These are phyloP conservation scores for Conops quadrifasciatus DNA, from an alignment of 2,888 invertebrate species.

Conservation along the genomic window DNA sequence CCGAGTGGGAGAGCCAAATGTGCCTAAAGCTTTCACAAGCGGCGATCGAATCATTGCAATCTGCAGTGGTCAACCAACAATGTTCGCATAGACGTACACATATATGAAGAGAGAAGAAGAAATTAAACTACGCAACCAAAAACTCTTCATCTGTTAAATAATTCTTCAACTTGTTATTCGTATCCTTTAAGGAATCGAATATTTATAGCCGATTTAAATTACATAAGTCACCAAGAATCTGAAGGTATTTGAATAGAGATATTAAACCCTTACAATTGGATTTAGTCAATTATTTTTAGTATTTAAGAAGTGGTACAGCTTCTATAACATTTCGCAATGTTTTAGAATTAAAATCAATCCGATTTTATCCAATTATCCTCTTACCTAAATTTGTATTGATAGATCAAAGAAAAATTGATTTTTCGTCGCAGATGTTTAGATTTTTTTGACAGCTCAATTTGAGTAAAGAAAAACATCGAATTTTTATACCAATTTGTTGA, in stretches of 20 bases:
- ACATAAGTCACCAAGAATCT: slow-evolving; percentile 40
- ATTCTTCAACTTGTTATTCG: background rate
- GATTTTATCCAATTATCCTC: background rate
- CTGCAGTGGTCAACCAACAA: slow-evolving; percentile 42
- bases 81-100: slow-evolving; percentile 6
- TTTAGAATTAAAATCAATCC: too few species aligned
- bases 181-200: background rate
- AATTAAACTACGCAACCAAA: background rate
- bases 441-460: too few species aligned
- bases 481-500: too few species aligned
- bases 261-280: too few species aligned
- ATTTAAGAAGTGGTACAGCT: too few species aligned
- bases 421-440: too few species aligned
- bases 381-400: background rate
- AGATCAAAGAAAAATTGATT: background rate
- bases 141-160: background rate
- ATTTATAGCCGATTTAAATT: slow-evolving; percentile 37
- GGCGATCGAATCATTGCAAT: slow-evolving; percentile 79
- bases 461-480: too few species aligned
- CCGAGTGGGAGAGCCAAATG: slow-evolving; percentile 62
- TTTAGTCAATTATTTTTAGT: too few species aligned
- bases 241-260: too few species aligned
- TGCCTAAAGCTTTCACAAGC: slow-evolving; percentile 72
- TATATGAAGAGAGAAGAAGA: too few species aligned
- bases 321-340: too few species aligned